Percentiles rank a stretch among this genome's conserved stretches.
phyloP scores from a whole-genome alignment of 2,888 invertebrate species.

The Pristionchus maxplancki region DNA sequence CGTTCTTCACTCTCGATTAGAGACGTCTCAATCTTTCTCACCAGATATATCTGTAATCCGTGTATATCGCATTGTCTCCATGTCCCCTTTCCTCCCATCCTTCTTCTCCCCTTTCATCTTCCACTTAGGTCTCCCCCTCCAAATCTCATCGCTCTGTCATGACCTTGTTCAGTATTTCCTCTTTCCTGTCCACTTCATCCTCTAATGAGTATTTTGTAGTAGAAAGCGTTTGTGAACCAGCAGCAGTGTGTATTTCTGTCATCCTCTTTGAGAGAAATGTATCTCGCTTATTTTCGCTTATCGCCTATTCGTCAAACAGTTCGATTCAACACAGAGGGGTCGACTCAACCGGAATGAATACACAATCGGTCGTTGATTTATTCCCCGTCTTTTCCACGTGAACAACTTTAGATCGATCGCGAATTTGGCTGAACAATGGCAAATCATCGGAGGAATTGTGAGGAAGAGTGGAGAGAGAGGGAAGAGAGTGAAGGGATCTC shows the following conservation, averaged over 20 bases:
- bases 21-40: not conserved
- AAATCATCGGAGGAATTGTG: conserved; percentile 13
- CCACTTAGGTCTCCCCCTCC: conserved; percentile 20
- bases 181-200: not conserved
- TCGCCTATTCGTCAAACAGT: not conserved
- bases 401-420: not conserved
- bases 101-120: conserved; percentile 34
- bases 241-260: not conserved
- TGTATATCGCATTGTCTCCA: not conserved
- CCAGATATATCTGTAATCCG: not conserved
- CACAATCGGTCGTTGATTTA: not conserved
- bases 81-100: not conserved
- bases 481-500: not conserved
- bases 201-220: conserved; percentile 19
- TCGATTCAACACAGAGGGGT: not conserved
- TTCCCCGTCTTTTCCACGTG: not conserved
- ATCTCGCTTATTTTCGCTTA: not conserved
- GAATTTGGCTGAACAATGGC: not conserved
- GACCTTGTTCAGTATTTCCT: conserved; percentile 29
- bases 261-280: not conserved
- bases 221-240: not conserved
- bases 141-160: conserved; percentile 39
- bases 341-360: not conserved
- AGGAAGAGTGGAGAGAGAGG: conserved; percentile 1
- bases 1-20: not conserved